Conservation (phyloP, 2,113 vertebrate genomes). For the Promerops cafer region DNA sequence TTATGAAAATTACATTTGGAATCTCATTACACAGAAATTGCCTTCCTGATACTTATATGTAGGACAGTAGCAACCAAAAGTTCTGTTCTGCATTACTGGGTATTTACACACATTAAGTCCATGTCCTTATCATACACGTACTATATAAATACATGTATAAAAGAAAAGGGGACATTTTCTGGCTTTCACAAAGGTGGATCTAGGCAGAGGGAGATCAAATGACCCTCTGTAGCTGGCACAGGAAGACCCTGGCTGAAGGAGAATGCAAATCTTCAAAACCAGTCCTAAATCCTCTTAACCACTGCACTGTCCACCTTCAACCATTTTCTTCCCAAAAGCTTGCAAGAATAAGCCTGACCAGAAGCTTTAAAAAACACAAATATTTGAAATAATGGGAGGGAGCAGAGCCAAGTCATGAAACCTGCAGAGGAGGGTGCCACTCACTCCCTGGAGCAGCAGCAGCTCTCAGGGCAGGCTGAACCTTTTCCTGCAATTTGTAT, state of each 20-base stretch:
- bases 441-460: neutral
- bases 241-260: neutral
- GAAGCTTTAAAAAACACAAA: neutral
- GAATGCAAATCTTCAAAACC: neutral
- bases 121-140: neutral
- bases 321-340: neutral
- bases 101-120: neutral
- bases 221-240: neutral
- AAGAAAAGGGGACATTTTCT: neutral
- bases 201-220: neutral
- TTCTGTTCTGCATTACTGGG: neutral
- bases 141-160: neutral
- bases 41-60: neutral
- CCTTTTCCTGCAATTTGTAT: neutral
- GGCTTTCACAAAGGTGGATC: neutral
- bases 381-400: neutral
- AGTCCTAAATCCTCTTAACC: neutral
- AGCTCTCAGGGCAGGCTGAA: neutral
- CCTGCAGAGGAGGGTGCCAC: neutral
- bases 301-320: neutral
- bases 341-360: neutral
- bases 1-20: neutral
- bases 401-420: neutral
- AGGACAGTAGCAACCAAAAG: neutral
- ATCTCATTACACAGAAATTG: neutral